These are phyloP conservation scores for Sitta carolinensis DNA, from an alignment of 2,797 vertebrate species.

Conservation along the genomic window DNA sequence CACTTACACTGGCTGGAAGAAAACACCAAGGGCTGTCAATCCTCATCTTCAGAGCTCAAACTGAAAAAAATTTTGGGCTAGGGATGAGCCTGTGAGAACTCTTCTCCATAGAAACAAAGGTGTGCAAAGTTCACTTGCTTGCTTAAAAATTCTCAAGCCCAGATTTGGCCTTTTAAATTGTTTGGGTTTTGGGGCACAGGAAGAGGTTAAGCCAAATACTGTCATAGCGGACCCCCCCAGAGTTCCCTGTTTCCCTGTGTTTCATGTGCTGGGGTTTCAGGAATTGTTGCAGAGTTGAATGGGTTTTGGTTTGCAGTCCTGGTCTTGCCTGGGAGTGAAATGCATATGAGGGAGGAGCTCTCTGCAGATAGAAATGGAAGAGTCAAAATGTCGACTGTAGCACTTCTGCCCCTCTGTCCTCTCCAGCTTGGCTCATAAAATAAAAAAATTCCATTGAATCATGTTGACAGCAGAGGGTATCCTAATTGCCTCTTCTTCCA, in stretches of 20 bases:
- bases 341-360: background rate
- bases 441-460: background rate
- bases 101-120: background rate
- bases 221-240: background rate
- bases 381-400: background rate
- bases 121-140: background rate
- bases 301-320: background rate
- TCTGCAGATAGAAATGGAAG: background rate
- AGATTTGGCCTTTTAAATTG: background rate
- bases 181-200: background rate
- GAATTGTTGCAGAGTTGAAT: background rate
- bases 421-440: background rate
- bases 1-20: background rate
- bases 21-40: conserved; percentile 27
- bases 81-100: background rate
- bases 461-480: background rate
- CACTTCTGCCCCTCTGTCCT: background rate
- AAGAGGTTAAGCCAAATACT: background rate
- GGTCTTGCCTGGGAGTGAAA: background rate
- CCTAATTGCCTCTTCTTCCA: conserved; percentile 22
- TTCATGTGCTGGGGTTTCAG: background rate
- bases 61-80: background rate
- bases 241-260: background rate
- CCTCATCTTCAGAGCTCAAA: conserved; percentile 21
- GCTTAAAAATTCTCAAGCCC: background rate